A percentile compares a stretch with the other conserved stretches of the same genome.
Evolutionary conservation across 2,113 vertebrate species (phyloP).

Genomic region (Cynoglossus semilaevis): DNA sequence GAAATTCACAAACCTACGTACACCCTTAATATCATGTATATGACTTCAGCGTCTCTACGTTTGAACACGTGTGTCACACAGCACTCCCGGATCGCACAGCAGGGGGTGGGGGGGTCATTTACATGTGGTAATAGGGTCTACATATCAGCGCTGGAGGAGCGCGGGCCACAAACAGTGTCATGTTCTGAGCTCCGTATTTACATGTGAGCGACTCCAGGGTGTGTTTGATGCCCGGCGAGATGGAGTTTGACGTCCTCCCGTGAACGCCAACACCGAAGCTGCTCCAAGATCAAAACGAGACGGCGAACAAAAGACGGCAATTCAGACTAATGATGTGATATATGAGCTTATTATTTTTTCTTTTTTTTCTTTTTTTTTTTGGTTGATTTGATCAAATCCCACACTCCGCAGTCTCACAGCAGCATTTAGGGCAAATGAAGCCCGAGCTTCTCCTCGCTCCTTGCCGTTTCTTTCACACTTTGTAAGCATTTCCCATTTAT

Average conservation of each 20-base stretch:
- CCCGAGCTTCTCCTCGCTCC: too few relatives aligned
- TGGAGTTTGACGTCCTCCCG: slow-evolving; percentile 52
- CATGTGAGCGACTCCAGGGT: slow-evolving; percentile 28
- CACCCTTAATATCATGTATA: background rate
- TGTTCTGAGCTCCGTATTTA: slow-evolving; percentile 41
- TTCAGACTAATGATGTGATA: too few relatives aligned
- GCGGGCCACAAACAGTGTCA: slow-evolving; percentile 39
- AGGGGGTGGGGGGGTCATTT: slow-evolving; percentile 63
- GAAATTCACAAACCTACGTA: background rate
- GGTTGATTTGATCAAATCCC: slow-evolving; percentile 34
- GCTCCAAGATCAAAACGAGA: background rate
- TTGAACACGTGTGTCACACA: slow-evolving; percentile 18
- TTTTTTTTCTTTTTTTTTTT: too few relatives aligned
- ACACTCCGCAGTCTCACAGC: background rate
- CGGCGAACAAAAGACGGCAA: too few relatives aligned
- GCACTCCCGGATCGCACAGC: slow-evolving; percentile 25
- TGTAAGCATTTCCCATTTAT: too few relatives aligned
- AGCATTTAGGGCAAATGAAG: too few relatives aligned
- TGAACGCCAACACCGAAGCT: slow-evolving; percentile 19
- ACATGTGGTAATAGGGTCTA: slow-evolving; percentile 63
- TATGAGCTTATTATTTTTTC: slow-evolving; percentile 28
- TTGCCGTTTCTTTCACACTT: too few relatives aligned
- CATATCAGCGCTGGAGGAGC: slow-evolving; percentile 50
- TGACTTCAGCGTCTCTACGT: slow-evolving; percentile 15
- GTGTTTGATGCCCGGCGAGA: slow-evolving; percentile 54